These are phyloP conservation scores for Varanus salvator DNA, from an alignment of 2,113 vertebrate species.

Conservation along the genomic window DNA sequence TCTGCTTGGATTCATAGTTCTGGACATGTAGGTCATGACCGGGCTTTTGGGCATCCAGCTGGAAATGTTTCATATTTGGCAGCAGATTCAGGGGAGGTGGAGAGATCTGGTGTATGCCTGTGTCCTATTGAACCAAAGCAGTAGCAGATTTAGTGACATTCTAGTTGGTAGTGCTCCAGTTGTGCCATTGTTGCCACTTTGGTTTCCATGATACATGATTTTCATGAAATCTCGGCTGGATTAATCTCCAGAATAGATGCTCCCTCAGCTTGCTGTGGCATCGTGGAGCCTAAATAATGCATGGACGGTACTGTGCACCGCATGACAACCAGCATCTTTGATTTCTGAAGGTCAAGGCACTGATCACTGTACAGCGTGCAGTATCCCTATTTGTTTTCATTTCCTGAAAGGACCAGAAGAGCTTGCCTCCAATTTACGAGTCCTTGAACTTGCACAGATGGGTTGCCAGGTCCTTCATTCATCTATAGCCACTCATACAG, in stretches of 20 bases:
- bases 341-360: neutral
- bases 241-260: neutral
- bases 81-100: neutral
- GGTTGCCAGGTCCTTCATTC: neutral
- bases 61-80: neutral
- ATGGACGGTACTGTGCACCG: neutral
- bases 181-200: neutral
- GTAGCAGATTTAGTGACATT: neutral
- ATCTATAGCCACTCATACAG: neutral
- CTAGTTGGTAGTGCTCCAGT: neutral
- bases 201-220: neutral
- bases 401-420: neutral
- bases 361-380: conserved; percentile 31
- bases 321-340: conserved; percentile 2
- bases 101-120: neutral
- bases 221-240: conserved; percentile 39
- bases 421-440: neutral
- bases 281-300: conserved; percentile 23
- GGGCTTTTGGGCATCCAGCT: neutral
- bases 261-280: neutral
- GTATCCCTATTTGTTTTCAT: neutral
- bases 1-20: neutral
- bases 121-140: neutral
- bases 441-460: neutral
- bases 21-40: neutral